These are phyloP conservation scores for Andrena minutula DNA, from an alignment of 2,888 invertebrate species.

Conservation along the genomic window DNA sequence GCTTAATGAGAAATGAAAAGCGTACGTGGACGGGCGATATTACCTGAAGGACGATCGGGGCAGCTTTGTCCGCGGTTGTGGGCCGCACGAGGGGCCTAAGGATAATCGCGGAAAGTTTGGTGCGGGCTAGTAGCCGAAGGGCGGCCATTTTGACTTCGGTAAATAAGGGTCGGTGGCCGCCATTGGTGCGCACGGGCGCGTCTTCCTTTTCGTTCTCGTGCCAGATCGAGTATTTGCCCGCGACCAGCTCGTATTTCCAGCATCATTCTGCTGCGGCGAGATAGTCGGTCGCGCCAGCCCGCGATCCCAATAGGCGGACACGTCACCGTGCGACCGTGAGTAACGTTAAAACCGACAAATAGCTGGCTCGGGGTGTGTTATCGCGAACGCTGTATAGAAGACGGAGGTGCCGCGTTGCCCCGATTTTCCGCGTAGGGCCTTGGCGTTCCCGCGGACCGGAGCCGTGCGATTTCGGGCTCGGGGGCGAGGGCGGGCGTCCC, in stretches of 20 bases:
- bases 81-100: slow-evolving; percentile 27
- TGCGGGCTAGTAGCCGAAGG: slow-evolving; percentile 80
- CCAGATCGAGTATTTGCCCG: slow-evolving; percentile 60
- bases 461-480: background rate
- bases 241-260: slow-evolving; percentile 31
- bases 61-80: slow-evolving; percentile 30
- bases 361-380: slow-evolving; percentile 71
- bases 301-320: slow-evolving; percentile 48
- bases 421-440: slow-evolving; percentile 25
- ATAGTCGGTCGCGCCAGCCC: slow-evolving; percentile 25
- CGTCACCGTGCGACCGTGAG: slow-evolving; percentile 38
- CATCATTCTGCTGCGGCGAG: slow-evolving; percentile 52
- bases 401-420: slow-evolving; percentile 79
- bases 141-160: slow-evolving; percentile 82
- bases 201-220: slow-evolving; percentile 80
- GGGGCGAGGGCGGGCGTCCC: slow-evolving; percentile 7
- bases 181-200: slow-evolving; percentile 83
- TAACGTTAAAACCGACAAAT: slow-evolving; percentile 65
- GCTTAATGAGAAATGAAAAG: background rate
- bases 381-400: slow-evolving; percentile 72
- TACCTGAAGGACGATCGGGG: slow-evolving; percentile 68
- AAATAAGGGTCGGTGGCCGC: slow-evolving; percentile 83
- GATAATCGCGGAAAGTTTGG: slow-evolving; percentile 62
- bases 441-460: background rate
- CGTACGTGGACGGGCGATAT: background rate